These are phyloP conservation scores for Steinernema carpocapsae DNA, from an alignment of 2,888 invertebrate species.

Conservation along the genomic window DNA sequence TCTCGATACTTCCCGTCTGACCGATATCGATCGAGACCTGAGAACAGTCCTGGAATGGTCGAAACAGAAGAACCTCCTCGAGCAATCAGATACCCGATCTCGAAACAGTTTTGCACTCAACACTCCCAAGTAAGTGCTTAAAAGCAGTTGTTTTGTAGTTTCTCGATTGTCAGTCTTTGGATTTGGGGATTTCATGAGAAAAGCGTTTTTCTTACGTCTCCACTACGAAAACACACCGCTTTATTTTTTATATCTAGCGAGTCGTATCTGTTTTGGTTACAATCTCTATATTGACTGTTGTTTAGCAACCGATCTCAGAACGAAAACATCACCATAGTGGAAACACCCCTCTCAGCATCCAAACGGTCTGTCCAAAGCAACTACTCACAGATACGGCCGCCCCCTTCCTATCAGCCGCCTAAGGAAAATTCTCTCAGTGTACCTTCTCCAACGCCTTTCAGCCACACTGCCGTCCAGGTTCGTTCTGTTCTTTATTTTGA, in stretches of 20 bases:
- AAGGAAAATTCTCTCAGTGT: constrained; percentile 36
- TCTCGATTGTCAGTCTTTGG: neutral
- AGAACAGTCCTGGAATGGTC: constrained; percentile 20
- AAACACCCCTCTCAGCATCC: constrained; percentile 19
- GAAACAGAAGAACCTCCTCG: constrained; percentile 1
- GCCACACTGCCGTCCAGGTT: constrained; percentile 30
- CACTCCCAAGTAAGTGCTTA: constrained; percentile 10
- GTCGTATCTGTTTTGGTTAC: neutral
- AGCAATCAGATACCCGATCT: constrained; percentile 23
- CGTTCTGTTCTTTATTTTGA: neutral
- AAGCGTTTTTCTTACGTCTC: too few species aligned
- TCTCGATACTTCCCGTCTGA: constrained; percentile 7
- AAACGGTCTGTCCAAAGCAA: constrained; percentile 27
- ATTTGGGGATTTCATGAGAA: neutral
- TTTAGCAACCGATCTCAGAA: constrained; percentile 33
- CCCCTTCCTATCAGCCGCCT: constrained; percentile 43
- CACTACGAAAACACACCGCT: too few species aligned
- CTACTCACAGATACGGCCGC: constrained; percentile 39
- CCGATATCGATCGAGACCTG: constrained; percentile 10
- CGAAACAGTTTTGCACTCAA: constrained; percentile 23
- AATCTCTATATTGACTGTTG: constrained; percentile 19
- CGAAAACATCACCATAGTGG: constrained; percentile 30
- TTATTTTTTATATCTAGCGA: too few species aligned
- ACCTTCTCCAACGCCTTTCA: constrained; percentile 18
- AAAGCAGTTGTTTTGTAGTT: neutral